Conservation (phyloP, 1,140 invertebrate species). For the Melanaphis sacchari region DNA sequence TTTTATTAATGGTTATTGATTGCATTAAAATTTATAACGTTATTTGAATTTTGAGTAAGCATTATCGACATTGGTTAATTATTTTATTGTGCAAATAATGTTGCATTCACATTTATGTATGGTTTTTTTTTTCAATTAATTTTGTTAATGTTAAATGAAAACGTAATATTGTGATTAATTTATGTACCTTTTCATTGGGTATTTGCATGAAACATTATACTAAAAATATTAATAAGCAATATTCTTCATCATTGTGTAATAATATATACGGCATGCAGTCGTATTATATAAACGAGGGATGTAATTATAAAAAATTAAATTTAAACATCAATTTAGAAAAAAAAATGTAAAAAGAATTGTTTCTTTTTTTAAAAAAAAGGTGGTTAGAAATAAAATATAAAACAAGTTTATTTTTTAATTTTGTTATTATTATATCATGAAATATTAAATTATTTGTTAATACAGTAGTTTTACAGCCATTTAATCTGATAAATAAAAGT, state of each 20-base stretch:
- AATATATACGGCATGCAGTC: not conserved
- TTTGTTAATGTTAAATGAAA: not conserved
- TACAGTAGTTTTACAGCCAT: not conserved
- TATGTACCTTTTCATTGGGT: not conserved
- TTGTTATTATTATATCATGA: not conserved
- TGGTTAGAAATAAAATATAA: not conserved
- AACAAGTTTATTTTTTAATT: not conserved
- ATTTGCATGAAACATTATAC: not conserved
- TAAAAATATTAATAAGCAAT: not conserved
- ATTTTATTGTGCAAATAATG: not conserved
- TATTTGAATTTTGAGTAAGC: not conserved
- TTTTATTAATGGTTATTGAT: not conserved
- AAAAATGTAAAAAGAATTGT: not conserved
- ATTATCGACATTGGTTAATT: not conserved
- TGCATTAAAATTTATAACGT: not conserved
- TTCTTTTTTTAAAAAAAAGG: too few relatives aligned
- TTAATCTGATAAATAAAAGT: not conserved
- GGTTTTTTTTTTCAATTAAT: not conserved
- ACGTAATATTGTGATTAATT: not conserved
- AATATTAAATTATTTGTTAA: not conserved
- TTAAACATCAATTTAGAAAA: not conserved
- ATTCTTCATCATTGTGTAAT: not conserved
- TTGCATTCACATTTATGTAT: not conserved
- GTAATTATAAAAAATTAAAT: not conserved
- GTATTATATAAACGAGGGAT: not conserved